A percentile compares a stretch with the other conserved stretches of the same genome.
Conservation (phyloP, 2,888 invertebrate genomes). For the Limnephilus rhombicus region DNA sequence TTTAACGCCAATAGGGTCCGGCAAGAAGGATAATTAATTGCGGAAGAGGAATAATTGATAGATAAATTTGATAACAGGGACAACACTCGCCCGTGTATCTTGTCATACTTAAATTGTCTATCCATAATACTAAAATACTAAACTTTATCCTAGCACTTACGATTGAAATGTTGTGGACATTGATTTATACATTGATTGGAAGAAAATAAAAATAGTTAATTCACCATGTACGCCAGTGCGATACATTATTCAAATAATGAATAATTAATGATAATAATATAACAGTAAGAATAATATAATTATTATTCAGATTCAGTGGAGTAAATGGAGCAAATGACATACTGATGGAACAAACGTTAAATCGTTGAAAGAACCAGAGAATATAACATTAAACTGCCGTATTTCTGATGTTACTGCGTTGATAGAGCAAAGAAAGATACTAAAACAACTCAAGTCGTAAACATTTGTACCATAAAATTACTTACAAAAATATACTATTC, state of each 20-base stretch:
- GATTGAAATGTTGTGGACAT: slow-evolving; percentile 46
- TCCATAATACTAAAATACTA: slow-evolving; percentile 63
- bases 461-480: slow-evolving; percentile 54
- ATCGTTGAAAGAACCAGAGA: slow-evolving; percentile 33
- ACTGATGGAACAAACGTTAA: slow-evolving; percentile 3
- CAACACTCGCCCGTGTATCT: slow-evolving; percentile 22
- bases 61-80: slow-evolving; percentile 15
- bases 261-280: background rate
- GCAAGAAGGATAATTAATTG: background rate
- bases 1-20: background rate
- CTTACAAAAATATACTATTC: slow-evolving; percentile 52
- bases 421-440: background rate
- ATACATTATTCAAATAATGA: background rate
- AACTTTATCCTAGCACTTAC: slow-evolving; percentile 57
- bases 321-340: background rate
- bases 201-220: slow-evolving; percentile 36
- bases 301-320: background rate
- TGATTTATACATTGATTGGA: slow-evolving; percentile 47
- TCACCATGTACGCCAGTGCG: background rate
- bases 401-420: background rate
- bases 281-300: background rate
- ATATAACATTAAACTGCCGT: slow-evolving; percentile 3
- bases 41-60: background rate
- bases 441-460: slow-evolving; percentile 11
- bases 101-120: slow-evolving; percentile 51